A percentile compares a stretch with the other conserved stretches of the same genome.
Conservation (phyloP, 2,113 vertebrate genomes). For the Sapayoa aenigma region DNA sequence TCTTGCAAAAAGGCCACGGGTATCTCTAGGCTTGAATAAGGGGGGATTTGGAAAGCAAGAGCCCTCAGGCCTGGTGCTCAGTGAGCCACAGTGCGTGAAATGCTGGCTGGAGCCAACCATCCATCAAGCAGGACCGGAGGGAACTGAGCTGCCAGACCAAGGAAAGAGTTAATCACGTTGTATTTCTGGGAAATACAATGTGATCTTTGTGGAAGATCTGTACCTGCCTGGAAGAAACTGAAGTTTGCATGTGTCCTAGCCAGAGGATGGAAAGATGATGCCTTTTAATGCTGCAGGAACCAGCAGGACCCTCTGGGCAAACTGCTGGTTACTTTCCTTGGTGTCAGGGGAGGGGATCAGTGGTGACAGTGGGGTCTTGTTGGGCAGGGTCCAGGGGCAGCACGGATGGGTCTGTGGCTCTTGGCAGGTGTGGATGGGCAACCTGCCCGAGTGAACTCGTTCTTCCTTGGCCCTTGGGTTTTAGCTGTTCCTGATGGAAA, state of each 20-base stretch:
- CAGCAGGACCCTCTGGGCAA: neutral
- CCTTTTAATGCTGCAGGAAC: neutral
- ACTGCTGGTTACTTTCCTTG: neutral
- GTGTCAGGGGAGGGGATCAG: neutral
- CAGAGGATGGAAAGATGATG: neutral
- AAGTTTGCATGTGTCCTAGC: neutral
- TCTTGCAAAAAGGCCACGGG: neutral
- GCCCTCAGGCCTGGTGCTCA: neutral
- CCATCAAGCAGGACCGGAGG: neutral
- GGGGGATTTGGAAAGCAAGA: neutral
- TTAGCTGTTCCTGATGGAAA: neutral
- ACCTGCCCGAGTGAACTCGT: accelerated
- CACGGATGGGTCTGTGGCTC: neutral
- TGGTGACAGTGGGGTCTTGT: neutral
- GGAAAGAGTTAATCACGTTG: neutral
- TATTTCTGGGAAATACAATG: neutral
- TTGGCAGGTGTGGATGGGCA: neutral
- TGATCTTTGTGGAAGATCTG: neutral
- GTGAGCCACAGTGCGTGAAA: accelerated
- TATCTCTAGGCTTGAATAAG: neutral
- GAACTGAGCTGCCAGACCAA: neutral
- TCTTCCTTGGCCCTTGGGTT: neutral
- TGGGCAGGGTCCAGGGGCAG: neutral
- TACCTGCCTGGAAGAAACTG: neutral
- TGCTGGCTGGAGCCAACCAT: neutral